These are phyloP conservation scores for Sycophila texana DNA, from an alignment of 2,888 invertebrate species.

Conservation along the genomic window DNA sequence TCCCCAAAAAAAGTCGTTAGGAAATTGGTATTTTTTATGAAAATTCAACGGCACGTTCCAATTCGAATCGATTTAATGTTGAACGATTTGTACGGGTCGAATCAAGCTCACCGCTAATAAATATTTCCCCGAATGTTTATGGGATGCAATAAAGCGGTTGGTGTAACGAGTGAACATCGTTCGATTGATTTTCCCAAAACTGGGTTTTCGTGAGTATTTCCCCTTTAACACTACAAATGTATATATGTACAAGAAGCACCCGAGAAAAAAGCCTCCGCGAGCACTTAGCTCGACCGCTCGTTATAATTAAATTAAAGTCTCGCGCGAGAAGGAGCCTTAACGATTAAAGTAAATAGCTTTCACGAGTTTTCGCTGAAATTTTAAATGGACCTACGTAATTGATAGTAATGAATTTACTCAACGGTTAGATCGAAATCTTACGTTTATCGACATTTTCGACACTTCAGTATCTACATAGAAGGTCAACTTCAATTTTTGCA, in stretches of 20 bases:
- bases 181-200: conserved; percentile 1
- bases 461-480: too few relatives aligned
- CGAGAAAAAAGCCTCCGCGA: conserved; percentile 2
- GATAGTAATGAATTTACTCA: too few relatives aligned
- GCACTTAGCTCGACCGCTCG: background rate
- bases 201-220: background rate
- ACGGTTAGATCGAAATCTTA: too few relatives aligned
- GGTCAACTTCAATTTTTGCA: too few relatives aligned
- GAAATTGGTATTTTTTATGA: too few relatives aligned
- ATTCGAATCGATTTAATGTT: background rate
- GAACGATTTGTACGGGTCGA: background rate
- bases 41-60: background rate
- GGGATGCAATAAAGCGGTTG: background rate
- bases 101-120: background rate
- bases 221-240: background rate
- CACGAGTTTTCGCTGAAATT: too few relatives aligned
- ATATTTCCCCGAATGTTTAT: background rate
- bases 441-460: too few relatives aligned
- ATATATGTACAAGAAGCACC: too few relatives aligned
- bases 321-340: background rate
- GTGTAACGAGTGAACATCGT: background rate
- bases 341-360: background rate
- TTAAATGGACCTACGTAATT: too few relatives aligned
- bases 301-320: background rate
- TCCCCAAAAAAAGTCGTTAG: too few relatives aligned